Conservation (phyloP, 2,113 vertebrate genomes). For the Oryzias javanicus region DNA sequence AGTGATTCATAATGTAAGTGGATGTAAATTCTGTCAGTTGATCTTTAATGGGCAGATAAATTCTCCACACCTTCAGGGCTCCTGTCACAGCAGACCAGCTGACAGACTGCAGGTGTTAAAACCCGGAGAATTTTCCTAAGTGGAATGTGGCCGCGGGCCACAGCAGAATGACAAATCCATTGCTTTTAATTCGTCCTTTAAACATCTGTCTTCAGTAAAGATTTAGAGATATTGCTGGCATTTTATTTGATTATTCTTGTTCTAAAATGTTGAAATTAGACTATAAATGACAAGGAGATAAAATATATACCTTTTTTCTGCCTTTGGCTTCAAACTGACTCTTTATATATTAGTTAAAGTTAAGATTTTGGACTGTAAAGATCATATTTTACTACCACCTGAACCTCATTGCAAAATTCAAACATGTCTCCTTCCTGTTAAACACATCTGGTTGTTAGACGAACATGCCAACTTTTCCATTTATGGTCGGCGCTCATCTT, state of each 20-base stretch:
- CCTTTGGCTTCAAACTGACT: no score
- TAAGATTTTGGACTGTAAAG: no score
- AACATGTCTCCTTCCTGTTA: no score
- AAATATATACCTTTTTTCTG: neutral
- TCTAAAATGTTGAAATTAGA: constrained; percentile 1
- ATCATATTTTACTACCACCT: no score
- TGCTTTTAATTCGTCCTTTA: constrained; percentile 1
- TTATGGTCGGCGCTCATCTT: constrained; percentile 5
- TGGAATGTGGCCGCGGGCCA: neutral
- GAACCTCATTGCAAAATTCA: no score
- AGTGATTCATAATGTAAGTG: constrained; percentile 12
- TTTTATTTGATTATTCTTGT: constrained; percentile 18
- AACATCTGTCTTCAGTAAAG: constrained; percentile 9
- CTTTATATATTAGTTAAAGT: no score
- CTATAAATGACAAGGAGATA: constrained; percentile 1
- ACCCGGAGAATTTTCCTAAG: neutral
- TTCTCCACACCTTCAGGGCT: constrained; percentile 23
- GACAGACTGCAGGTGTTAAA: constrained; percentile 11
- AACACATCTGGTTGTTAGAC: no score
- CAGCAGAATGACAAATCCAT: neutral
- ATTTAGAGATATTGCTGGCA: constrained; percentile 10
- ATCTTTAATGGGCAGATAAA: constrained; percentile 17
- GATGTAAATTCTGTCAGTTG: constrained; percentile 15
- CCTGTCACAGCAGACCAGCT: constrained; percentile 17
- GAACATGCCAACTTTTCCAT: neutral